Conservation (phyloP, 2,113 vertebrate species). For the Gnathonemus longibarbis region DNA sequence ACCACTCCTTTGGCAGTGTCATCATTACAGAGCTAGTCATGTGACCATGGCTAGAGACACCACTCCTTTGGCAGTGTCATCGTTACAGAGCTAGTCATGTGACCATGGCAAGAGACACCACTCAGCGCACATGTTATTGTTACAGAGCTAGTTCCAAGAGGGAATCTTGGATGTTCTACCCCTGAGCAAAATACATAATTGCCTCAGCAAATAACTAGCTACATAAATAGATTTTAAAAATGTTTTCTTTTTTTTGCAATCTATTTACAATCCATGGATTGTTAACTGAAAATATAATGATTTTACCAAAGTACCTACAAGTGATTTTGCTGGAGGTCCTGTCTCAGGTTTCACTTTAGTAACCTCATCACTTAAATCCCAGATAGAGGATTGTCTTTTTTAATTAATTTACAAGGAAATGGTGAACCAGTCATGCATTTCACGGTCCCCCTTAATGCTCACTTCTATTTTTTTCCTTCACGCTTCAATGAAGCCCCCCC, state of each 20-base stretch:
- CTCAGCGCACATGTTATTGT: not conserved
- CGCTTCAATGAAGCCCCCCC: not conserved
- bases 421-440: conserved; percentile 6
- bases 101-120: not conserved
- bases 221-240: not conserved
- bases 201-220: not conserved
- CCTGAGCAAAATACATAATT: not conserved
- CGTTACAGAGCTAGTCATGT: not conserved
- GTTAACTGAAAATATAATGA: not conserved
- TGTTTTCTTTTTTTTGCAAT: not conserved
- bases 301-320: not conserved
- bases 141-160: not conserved
- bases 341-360: not conserved
- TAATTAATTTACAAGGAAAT: not conserved
- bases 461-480: not conserved
- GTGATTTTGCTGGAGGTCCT: not conserved
- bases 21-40: not conserved
- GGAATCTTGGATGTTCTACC: not conserved
- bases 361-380: too few species aligned
- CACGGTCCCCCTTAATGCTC: not conserved
- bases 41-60: not conserved
- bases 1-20: not conserved
- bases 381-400: not conserved
- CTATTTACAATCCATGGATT: not conserved
- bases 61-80: not conserved